Base-by-base conservation (phyloP, 1,140 invertebrate species). In the Ephestia elutella region DNA sequence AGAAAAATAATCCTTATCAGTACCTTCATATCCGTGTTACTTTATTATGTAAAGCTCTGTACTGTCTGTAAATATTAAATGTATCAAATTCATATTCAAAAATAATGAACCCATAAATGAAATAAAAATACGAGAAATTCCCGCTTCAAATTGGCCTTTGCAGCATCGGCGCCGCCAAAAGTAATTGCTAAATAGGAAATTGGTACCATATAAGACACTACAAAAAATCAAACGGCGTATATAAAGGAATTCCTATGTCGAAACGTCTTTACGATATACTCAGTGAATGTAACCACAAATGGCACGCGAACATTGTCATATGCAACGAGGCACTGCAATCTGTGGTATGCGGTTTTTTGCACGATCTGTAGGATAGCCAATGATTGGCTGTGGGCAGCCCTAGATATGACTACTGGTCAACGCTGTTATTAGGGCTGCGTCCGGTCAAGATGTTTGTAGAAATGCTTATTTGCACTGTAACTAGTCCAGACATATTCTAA, bases 281-380 rank as follows among this genome's bases (percentile, higher is more conserved):
- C 0, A 53, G 65, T 73, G 65, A 70, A 58, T 67, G 71, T 55
- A 73, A 78, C 73, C 75, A 70, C 78, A 78, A 80, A 74, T 78
- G 62, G 75, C 77, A 80, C 75, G 73, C 73, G 78, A 80, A 66
- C 65, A 56, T 61, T 70, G 68, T 73, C 72, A 63, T 68, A 63
- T 51, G 57, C 11, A 35, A 44, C 20, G 48, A 59, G 60, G 64
- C 65, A 66, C 50, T n/a, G 49, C 44, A 51, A 59, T 63, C 59
- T 65, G 65, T 62, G 68, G 65, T 68, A 70, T 74, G 73, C 60
- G 71, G 78, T 75, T 80, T 78, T 78, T 78, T 66, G 61, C 59
- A 54, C 61, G 65, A 73, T 76, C 65, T 77, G 61, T 56, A 62
- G 57, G 66, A 72, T 68, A 65, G 70, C 62, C 65, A 74, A 74